These are phyloP conservation scores for Melanotaenia boesemani DNA, from an alignment of 2,797 vertebrate species.

Conservation along the genomic window DNA sequence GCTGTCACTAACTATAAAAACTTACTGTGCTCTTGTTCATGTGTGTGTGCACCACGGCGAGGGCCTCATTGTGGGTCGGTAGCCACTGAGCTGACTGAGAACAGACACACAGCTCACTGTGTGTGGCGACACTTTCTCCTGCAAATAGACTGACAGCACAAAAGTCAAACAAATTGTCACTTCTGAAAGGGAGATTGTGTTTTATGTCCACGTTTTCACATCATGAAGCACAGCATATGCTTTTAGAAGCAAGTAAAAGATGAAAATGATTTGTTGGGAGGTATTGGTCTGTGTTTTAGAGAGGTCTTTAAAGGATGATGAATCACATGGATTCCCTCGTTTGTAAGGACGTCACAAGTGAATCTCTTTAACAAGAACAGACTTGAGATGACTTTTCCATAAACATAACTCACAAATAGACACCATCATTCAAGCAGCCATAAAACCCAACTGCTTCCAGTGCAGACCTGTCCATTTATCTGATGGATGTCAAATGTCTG, in stretches of 20 bases:
- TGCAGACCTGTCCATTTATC: neutral
- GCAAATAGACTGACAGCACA: conserved; percentile 5
- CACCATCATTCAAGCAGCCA: conserved; percentile 3
- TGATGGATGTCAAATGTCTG: conserved; percentile 5
- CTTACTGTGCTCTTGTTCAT: conserved; percentile 49
- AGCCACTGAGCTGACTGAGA: conserved; percentile 47
- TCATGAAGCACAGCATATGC: neutral
- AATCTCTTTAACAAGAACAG: neutral
- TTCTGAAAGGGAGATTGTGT: neutral
- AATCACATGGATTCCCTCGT: neutral
- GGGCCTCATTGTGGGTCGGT: conserved; percentile 42
- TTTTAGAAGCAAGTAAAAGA: neutral
- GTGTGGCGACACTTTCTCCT: conserved; percentile 39
- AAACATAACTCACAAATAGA: neutral
- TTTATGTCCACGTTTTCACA: neutral
- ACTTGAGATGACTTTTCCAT: neutral
- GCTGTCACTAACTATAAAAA: conserved; percentile 83
- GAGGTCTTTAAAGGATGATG: neutral
- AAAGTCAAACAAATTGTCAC: conserved; percentile 8
- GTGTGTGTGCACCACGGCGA: conserved; percentile 24
- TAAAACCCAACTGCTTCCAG: conserved; percentile 24
- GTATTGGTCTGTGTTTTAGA: neutral
- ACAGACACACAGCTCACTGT: conserved; percentile 48
- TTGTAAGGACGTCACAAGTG: neutral
- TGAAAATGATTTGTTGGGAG: neutral